Conservation (phyloP, 2,113 vertebrate species). For the Cisticola juncidis region DNA sequence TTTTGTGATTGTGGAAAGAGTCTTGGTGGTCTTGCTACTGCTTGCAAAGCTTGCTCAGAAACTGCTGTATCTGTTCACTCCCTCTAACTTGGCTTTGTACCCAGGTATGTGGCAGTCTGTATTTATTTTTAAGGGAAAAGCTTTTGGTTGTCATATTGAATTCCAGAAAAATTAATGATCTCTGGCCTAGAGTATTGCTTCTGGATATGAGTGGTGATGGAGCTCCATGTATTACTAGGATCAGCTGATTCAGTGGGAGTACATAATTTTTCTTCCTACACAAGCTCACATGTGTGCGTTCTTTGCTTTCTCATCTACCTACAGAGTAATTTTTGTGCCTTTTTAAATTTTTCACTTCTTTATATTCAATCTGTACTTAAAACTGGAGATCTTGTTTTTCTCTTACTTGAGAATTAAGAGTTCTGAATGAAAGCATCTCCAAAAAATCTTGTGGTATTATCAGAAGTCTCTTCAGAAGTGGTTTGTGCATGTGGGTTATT, state of each 20-base stretch:
- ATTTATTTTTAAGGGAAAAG: neutral
- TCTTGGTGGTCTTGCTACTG: neutral
- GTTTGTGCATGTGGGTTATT: neutral
- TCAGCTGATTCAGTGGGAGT: neutral
- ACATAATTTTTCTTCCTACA: neutral
- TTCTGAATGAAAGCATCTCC: neutral
- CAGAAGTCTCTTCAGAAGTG: neutral
- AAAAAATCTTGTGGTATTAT: neutral
- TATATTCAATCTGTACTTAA: neutral
- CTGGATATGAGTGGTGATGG: neutral
- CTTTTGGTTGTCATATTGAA: neutral
- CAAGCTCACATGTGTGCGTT: neutral
- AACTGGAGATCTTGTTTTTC: conserved; percentile 18
- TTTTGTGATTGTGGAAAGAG: neutral
- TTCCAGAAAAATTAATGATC: neutral
- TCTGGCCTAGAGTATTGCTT: neutral
- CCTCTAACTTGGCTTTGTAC: neutral
- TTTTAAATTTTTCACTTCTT: neutral
- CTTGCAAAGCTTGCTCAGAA: neutral
- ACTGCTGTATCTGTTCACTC: neutral
- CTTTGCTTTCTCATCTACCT: conserved; percentile 32
- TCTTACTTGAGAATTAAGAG: neutral
- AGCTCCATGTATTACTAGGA: neutral
- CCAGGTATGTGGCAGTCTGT: neutral
- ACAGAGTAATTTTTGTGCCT: conserved; percentile 2